Percentiles rank a stretch among this genome's conserved stretches.
These are phyloP conservation scores for Diadegma fenestrale DNA, from an alignment of 2,888 invertebrate genomes.

Conservation along the genomic window DNA sequence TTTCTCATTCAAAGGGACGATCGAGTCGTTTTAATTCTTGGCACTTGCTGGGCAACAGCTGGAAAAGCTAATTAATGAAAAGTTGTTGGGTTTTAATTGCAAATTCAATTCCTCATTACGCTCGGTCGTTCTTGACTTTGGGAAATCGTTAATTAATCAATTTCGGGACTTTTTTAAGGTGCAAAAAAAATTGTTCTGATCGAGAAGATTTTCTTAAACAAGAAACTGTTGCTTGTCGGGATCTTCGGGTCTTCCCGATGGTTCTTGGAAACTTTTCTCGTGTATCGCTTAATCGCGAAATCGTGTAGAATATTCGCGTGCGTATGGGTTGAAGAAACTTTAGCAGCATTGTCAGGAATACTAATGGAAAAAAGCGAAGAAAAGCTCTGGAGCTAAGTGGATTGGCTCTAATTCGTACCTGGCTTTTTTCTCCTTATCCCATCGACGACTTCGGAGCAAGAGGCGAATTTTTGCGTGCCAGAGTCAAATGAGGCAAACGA, in stretches of 20 bases:
- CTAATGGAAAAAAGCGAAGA: slow-evolving; percentile 18
- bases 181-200: background rate
- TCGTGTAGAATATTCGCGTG: background rate
- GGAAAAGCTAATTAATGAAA: background rate
- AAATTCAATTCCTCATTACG: background rate
- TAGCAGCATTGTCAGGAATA: slow-evolving; percentile 7
- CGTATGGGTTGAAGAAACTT: background rate
- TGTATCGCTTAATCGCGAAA: background rate
- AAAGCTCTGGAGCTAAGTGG: slow-evolving; percentile 49
- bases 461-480: slow-evolving; percentile 29
- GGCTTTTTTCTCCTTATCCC: slow-evolving; percentile 46
- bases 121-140: background rate
- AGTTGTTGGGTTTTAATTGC: background rate
- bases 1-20: background rate
- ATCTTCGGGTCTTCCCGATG: background rate
- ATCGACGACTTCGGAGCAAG: slow-evolving; percentile 34
- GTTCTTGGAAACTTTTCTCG: background rate
- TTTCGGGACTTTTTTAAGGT: background rate
- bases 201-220: background rate
- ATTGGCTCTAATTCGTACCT: slow-evolving; percentile 59
- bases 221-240: background rate
- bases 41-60: background rate
- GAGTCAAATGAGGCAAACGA: background rate
- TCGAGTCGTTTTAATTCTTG: background rate
- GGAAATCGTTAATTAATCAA: background rate